Evolutionary conservation across 2,888 invertebrate species (phyloP).

Genomic region (Brachypterus glaber): DNA sequence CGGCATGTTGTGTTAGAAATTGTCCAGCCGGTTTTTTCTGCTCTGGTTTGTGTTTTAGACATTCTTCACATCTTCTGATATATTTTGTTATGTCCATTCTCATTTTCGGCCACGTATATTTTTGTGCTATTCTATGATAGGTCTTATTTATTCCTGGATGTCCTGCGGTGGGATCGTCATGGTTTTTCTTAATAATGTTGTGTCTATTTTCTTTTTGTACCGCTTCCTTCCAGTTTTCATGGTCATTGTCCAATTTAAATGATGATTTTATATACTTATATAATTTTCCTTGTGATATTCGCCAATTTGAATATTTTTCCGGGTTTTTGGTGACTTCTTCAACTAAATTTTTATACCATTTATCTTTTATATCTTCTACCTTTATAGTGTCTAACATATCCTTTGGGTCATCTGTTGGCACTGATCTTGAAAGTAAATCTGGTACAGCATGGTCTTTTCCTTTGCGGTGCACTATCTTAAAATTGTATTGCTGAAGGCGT

Average conservation of each 20-base stretch:
- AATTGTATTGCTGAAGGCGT: slow-evolving; percentile 3
- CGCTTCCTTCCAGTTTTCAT: slow-evolving; percentile 3
- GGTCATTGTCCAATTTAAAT: too few relatives aligned
- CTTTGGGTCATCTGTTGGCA: not conserved
- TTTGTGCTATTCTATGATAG: not conserved
- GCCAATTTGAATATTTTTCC: not conserved
- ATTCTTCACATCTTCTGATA: slow-evolving; percentile 1
- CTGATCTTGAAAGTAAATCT: slow-evolving; percentile 2
- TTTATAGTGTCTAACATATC: not conserved
- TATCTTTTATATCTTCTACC: not conserved
- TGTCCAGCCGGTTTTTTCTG: not conserved
- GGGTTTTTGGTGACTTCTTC: not conserved
- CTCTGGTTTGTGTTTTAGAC: not conserved
- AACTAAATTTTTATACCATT: not conserved
- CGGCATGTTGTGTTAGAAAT: too few relatives aligned
- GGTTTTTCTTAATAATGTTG: too few relatives aligned
- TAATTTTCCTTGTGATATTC: not conserved
- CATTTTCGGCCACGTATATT: slow-evolving; percentile 3
- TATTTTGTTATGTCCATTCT: not conserved
- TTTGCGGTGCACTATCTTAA: slow-evolving; percentile 4
- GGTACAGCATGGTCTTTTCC: slow-evolving; percentile 6
- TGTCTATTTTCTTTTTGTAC: not conserved
- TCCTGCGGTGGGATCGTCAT: slow-evolving; percentile 3
- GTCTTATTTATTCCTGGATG: slow-evolving; percentile 2
- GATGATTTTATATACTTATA: not conserved